Percentiles rank a stretch among this genome's conserved stretches.
Evolutionary conservation across 2,888 invertebrate species (phyloP).

Genomic region (Nemurella pictetii): DNA sequence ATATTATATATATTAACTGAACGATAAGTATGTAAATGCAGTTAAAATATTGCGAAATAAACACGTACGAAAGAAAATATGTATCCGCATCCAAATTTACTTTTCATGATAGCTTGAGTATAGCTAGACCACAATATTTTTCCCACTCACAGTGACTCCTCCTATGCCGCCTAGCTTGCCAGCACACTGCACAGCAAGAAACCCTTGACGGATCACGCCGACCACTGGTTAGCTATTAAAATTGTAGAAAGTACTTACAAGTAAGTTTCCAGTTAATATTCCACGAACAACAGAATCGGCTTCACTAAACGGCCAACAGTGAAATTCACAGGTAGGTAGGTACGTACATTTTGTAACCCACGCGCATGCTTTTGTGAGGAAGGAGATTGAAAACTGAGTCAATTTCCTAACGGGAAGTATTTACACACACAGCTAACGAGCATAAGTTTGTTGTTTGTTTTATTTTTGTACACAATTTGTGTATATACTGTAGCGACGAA

Average conservation of each 20-base stretch:
- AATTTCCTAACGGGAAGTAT: neutral
- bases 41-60: neutral
- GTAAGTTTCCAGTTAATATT: neutral
- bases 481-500: neutral
- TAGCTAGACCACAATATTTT: neutral
- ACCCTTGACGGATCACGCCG: neutral
- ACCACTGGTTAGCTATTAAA: neutral
- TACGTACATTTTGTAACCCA: neutral
- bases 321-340: neutral
- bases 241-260: neutral
- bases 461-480: neutral
- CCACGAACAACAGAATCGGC: neutral
- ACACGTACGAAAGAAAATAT: neutral
- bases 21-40: no score
- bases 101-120: neutral
- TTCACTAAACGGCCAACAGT: no score
- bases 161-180: neutral
- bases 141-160: neutral
- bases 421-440: neutral
- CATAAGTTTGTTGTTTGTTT: neutral
- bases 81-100: neutral
- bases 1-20: no score
- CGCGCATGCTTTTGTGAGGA: neutral
- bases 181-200: neutral
- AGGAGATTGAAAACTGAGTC: neutral